These are phyloP conservation scores for Mungos mungo DNA, from an alignment of 2,113 vertebrate genomes.

Conservation along the genomic window DNA sequence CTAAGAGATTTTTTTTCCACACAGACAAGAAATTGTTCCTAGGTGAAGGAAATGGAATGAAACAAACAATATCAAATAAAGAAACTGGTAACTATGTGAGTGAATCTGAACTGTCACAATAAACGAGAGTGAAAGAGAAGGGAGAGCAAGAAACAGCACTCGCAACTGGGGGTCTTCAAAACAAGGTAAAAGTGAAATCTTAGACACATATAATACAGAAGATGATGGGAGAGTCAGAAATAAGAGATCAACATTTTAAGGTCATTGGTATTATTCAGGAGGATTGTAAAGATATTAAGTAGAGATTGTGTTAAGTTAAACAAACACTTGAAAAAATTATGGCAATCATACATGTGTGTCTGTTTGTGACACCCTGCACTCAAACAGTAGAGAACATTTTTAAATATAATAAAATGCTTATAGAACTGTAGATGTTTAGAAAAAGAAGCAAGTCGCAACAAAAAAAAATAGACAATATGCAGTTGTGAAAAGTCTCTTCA, in stretches of 20 bases:
- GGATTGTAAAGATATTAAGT: not conserved
- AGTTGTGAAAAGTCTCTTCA: not conserved
- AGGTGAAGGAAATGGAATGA: not conserved
- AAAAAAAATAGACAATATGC: not conserved
- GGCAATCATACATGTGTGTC: not conserved
- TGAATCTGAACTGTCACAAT: not conserved
- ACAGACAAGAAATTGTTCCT: not conserved
- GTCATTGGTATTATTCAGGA: not conserved
- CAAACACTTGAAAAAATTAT: not conserved
- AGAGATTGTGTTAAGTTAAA: not conserved
- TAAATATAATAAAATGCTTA: not conserved
- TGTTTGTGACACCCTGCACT: not conserved
- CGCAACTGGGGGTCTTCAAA: not conserved
- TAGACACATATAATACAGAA: not conserved
- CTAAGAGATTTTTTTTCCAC: not conserved
- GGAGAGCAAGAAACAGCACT: not conserved
- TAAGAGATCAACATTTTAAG: not conserved
- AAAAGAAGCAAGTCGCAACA: not conserved
- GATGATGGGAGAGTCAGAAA: not conserved
- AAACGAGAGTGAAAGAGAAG: not conserved
- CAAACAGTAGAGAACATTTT: not conserved
- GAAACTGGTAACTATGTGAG: not conserved
- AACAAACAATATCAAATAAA: not conserved
- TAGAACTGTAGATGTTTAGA: not conserved
- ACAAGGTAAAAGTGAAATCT: not conserved